Conservation (phyloP, 64 coral and sea anemone species). For the Montipora efflorescens region DNA sequence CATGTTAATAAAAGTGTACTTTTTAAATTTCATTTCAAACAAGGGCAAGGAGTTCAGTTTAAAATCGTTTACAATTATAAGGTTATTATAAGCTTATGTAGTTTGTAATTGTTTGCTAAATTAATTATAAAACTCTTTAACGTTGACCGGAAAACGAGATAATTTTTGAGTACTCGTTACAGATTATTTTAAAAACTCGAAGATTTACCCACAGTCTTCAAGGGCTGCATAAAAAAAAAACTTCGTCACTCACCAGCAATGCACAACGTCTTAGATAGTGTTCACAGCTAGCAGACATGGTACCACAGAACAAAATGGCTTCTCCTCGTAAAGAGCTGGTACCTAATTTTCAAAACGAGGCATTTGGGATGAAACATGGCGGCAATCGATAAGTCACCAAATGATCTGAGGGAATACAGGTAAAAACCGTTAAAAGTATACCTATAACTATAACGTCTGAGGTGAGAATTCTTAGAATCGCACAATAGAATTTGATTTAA, state of each 20-base stretch:
- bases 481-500: not conserved
- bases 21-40: too few species aligned
- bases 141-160: too few species aligned
- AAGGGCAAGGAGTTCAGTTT: too few species aligned
- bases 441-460: not conserved
- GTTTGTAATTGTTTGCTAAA: too few species aligned
- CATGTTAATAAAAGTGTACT: too few species aligned
- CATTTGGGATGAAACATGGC: not conserved
- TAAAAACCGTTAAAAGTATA: not conserved
- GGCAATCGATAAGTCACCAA: conserved; percentile 77
- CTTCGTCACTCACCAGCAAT: conserved; percentile 20
- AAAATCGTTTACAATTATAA: too few species aligned
- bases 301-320: not conserved
- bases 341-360: not conserved
- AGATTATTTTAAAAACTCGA: too few species aligned
- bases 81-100: too few species aligned
- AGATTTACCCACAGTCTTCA: too few species aligned
- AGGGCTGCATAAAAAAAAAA: not conserved
- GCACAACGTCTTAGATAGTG: conserved; percentile 67
- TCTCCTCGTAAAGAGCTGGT: not conserved
- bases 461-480: not conserved
- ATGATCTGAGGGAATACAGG: conserved; percentile 90
- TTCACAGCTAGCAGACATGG: conserved; percentile 40
- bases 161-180: too few species aligned
- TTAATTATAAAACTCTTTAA: too few species aligned